Evolutionary conservation across 2,888 invertebrate genomes (phyloP).

Genomic region (Neoscelio sp.): DNA sequence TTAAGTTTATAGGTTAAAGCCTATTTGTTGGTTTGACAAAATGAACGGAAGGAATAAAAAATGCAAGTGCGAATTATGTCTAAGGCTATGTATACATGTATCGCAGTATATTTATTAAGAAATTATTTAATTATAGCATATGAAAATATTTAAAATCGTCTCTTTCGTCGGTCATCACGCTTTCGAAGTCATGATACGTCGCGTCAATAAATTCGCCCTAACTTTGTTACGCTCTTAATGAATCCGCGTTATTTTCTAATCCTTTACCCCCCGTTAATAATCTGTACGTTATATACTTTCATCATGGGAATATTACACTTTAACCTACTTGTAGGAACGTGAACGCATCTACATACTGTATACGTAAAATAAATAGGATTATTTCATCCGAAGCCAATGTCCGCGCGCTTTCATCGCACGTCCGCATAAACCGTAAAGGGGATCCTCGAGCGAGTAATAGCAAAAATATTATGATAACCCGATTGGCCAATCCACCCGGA

Average conservation of each 20-base stretch:
- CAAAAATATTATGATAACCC: slow-evolving; percentile 82
- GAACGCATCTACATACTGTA: slow-evolving; percentile 25
- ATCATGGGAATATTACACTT: background rate
- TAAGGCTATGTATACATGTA: too few relatives aligned
- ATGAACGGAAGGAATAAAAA: too few relatives aligned
- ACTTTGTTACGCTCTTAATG: slow-evolving; percentile 27
- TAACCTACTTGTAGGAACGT: slow-evolving; percentile 2
- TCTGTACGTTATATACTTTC: too few relatives aligned
- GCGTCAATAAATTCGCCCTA: slow-evolving; percentile 13
- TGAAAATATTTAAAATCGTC: slow-evolving; percentile 69
- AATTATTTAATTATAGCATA: too few relatives aligned
- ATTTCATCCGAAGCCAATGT: slow-evolving; percentile 71
- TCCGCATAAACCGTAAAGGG: slow-evolving; percentile 67
- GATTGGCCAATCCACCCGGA: slow-evolving; percentile 76
- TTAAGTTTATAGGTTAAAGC: too few relatives aligned
- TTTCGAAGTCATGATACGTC: too few relatives aligned
- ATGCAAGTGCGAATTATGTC: too few relatives aligned
- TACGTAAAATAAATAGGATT: slow-evolving; percentile 71
- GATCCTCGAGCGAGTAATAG: slow-evolving; percentile 74
- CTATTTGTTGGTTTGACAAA: too few relatives aligned
- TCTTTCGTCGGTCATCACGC: slow-evolving; percentile 8
- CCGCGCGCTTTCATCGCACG: slow-evolving; percentile 59
- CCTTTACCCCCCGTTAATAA: too few relatives aligned
- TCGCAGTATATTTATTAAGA: too few relatives aligned
- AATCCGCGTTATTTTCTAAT: too few relatives aligned